Base-by-base conservation (phyloP, 2,797 vertebrate genomes). In the Propithecus perrieri region DNA sequence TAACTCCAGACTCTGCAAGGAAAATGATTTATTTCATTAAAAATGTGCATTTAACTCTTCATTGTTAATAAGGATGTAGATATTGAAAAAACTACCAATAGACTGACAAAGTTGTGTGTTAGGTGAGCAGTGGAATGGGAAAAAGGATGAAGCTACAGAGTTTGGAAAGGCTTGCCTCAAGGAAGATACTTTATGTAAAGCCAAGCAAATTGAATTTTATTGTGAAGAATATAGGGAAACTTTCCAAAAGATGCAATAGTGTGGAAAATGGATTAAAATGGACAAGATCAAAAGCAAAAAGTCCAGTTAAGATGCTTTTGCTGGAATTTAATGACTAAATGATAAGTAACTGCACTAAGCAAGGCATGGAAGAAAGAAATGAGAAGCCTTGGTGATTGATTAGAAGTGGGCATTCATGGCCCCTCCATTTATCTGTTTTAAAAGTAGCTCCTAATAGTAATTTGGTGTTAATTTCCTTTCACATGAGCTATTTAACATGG, bases 381-480 rank as follows among this genome's bases (percentile, higher is more conserved):
- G 22, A 57, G 57, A 78, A 95, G 57, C 13, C 0, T 55, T 26
- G 1, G n/a, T 85, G 84, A 91, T 5, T 28, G 28, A 88, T 93
- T 53, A 92, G 17, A 81, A 81, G 43, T 41, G 67, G 74, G 43
- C 26, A 74, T 92, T 24, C 2, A 59, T 81, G 28, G 53, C 15
- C 24, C 30, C 33, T 76, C 72, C 26, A 63, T 63, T 94, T 69
- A 50, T 88, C 79, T 96, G 53, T 41, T 92, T 95, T 81, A 85
- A 85, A 90, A 78, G 61, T 67, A 94, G 35, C 67, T 94, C 61
- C 69, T 91, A 50, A 55, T 24, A 55, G 92, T 53, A 92, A 97
- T 95, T 86, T 86, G 78, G 79, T 84, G 65, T 92, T 96, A 89
- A 97, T 94, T 96, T 91, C 18, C 80, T 85, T 97, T 97, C 85